phyloP scores from a whole-genome alignment of 2,797 vertebrate genomes.

The Yasuhikotakia modesta region DNA sequence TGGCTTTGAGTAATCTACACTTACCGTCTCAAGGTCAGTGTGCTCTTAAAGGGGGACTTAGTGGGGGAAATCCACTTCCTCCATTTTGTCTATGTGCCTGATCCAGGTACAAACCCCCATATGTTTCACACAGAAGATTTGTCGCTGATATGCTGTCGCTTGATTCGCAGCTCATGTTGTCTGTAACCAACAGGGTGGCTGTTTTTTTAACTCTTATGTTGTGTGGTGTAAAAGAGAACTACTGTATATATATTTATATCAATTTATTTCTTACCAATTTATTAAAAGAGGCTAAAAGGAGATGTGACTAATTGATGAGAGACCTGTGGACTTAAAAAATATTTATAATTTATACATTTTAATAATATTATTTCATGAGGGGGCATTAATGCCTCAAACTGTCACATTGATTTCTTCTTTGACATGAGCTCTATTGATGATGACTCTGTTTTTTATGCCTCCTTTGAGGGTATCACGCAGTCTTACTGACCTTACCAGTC shows the following conservation, averaged over 20 bases:
- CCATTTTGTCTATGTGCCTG: conserved; percentile 1
- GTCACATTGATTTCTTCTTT: background rate
- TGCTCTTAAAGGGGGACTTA: conserved; percentile 13
- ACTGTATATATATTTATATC: background rate
- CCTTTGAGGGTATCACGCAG: background rate
- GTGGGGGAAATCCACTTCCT: background rate
- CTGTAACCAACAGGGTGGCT: background rate
- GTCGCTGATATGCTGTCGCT: background rate
- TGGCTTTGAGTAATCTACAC: conserved; percentile 41
- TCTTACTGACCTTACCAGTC: conserved; percentile 22
- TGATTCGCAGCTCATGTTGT: background rate
- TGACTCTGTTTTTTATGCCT: conserved; percentile 29
- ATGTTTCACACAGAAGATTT: background rate
- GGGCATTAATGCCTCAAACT: background rate
- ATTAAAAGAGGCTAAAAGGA: background rate
- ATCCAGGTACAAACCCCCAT: conserved; percentile 8
- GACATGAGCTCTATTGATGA: conserved; percentile 6
- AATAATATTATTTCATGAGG: no score
- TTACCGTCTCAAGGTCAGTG: conserved; percentile 38
- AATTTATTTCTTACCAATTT: no score
- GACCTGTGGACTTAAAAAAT: background rate
- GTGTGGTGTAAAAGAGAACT: background rate
- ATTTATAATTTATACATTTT: no score
- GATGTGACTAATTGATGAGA: background rate
- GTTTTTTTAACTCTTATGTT: background rate